These are phyloP conservation scores for Phytoseiulus persimilis DNA, from an alignment of 2,888 invertebrate genomes.

Conservation along the genomic window DNA sequence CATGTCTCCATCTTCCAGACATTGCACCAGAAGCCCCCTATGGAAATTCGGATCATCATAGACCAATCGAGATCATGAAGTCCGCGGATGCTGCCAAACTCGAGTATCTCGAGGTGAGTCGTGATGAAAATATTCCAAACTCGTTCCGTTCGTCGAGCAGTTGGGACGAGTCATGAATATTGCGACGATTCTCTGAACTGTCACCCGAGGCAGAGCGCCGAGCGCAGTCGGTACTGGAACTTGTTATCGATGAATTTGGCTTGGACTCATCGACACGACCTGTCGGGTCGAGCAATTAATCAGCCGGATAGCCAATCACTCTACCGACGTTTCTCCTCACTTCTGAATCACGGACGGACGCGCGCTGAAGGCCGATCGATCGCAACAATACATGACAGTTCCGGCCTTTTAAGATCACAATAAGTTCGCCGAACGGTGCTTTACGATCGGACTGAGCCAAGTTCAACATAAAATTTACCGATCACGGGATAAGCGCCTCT, in stretches of 20 bases:
- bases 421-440: background rate
- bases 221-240: no score
- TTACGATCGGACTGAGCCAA: no score
- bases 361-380: background rate
- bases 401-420: no score
- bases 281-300: background rate
- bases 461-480: background rate
- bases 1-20: background rate
- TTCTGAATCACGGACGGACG: background rate
- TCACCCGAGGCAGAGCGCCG: no score
- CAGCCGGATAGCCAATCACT: background rate
- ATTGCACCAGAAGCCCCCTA: background rate
- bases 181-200: no score
- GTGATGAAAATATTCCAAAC: background rate
- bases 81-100: slow-evolving; percentile 16
- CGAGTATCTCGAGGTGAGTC: slow-evolving; percentile 13
- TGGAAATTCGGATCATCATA: background rate
- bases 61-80: background rate
- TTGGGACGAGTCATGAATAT: no score
- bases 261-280: no score
- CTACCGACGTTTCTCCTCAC: background rate
- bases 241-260: no score
- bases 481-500: background rate
- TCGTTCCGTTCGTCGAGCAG: background rate
- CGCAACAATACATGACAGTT: background rate